Conservation (phyloP, 1,140 invertebrate species). For the Platyura marginata region DNA sequence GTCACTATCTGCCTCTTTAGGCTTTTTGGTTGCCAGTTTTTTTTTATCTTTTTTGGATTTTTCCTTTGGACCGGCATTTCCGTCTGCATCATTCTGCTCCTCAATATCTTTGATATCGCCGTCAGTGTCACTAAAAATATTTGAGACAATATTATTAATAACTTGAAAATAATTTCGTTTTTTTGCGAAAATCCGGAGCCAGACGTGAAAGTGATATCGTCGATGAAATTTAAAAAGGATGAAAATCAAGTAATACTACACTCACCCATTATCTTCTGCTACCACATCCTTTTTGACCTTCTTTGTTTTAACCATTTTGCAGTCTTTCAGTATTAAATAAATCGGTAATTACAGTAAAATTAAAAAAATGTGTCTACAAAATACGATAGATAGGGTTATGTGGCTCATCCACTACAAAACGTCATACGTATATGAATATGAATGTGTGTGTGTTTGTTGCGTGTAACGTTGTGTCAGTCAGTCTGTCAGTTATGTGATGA, state of each 20-base stretch:
- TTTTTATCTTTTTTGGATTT: not conserved
- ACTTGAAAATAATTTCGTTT: not conserved
- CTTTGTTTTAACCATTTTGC: conserved; percentile 27
- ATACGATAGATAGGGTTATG: too few species aligned
- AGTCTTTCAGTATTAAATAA: too few species aligned
- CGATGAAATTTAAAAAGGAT: not conserved
- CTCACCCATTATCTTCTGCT: conserved; percentile 21
- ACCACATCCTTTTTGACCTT: conserved; percentile 27
- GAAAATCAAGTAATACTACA: conserved; percentile 2
- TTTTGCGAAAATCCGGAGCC: conserved; percentile 4
- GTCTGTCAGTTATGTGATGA: too few species aligned
- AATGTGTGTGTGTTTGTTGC: too few species aligned
- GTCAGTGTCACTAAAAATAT: not conserved
- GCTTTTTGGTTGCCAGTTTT: not conserved
- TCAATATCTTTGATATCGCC: too few species aligned
- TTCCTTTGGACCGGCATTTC: not conserved
- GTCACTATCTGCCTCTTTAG: not conserved
- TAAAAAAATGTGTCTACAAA: too few species aligned
- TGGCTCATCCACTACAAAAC: too few species aligned
- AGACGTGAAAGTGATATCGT: conserved; percentile 1
- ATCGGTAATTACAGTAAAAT: too few species aligned
- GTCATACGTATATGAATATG: too few species aligned
- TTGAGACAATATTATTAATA: not conserved
- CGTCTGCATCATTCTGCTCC: not conserved
- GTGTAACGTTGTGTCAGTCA: too few species aligned